A percentile compares a stretch with the other conserved stretches of the same genome.
phyloP scores from a whole-genome alignment of 1,140 invertebrate genomes.

The Babylonia areolata region DNA sequence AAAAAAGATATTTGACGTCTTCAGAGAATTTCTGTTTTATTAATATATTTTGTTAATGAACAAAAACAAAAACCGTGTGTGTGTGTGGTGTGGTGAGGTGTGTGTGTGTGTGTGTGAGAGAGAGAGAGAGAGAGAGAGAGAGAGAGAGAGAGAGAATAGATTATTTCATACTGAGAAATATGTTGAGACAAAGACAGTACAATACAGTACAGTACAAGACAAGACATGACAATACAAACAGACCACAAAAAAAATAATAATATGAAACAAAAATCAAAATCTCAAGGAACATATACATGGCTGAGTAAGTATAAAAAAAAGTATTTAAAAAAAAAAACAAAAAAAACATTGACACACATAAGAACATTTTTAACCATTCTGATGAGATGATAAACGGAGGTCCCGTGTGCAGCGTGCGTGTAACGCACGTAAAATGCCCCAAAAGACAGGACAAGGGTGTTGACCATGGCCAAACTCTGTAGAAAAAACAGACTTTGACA shows the following conservation, averaged over 20 bases:
- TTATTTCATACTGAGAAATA: no score
- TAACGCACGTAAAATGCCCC: no score
- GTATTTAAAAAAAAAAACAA: no score
- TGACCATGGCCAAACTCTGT: neutral
- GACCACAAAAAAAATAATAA: neutral
- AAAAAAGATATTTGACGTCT: no score
- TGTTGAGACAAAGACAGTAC: conserved; percentile 7
- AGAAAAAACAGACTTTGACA: neutral
- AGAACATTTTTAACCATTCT: neutral
- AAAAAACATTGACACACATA: neutral
- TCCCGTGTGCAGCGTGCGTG: no score
- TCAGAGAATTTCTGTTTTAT: conserved; percentile 61
- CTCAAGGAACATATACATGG: neutral
- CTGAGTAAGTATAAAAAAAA: neutral
- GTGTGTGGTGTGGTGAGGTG: no score
- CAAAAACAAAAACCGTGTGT: no score
- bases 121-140: neutral
- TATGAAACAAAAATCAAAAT: neutral
- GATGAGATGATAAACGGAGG: no score
- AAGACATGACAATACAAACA: neutral
- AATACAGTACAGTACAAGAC: no score
- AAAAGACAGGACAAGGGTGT: neutral
- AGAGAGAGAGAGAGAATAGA: neutral
- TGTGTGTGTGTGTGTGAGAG: neutral
- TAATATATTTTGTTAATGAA: no score